phyloP scores from a whole-genome alignment of 2,797 vertebrate genomes.

The Pseudochromis fuscus region DNA sequence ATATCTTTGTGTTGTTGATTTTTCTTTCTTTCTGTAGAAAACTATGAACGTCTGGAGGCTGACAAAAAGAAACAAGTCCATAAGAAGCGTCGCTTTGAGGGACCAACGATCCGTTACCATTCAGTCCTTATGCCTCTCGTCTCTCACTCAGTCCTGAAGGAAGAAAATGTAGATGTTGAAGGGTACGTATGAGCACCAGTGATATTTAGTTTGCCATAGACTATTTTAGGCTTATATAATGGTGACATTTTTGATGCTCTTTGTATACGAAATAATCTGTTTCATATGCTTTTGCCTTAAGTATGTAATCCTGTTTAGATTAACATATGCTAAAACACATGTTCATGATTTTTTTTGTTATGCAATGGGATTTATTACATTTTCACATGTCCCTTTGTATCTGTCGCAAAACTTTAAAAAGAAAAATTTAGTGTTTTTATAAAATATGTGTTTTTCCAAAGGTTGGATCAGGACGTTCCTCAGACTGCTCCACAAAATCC shows the following conservation, averaged over 20 bases:
- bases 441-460: no score
- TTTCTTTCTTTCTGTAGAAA: slow-evolving; percentile 82
- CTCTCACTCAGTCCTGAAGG: slow-evolving; percentile 87
- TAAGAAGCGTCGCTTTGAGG: slow-evolving; percentile 92
- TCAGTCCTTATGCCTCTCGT: slow-evolving; percentile 93
- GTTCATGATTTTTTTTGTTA: neutral
- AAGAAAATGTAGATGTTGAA: slow-evolving; percentile 96
- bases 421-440: neutral
- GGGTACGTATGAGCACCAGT: slow-evolving; percentile 81
- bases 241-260: neutral
- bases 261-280: slow-evolving; percentile 6
- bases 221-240: neutral
- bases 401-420: no score
- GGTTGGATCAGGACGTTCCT: slow-evolving; percentile 90
- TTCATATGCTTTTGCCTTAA: neutral
- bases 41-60: slow-evolving; percentile 95
- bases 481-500: slow-evolving; percentile 64
- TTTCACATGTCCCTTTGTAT: no score
- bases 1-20: no score
- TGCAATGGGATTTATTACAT: slow-evolving; percentile 12
- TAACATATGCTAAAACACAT: neutral
- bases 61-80: slow-evolving; percentile 98
- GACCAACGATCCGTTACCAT: slow-evolving; percentile 93
- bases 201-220: neutral
- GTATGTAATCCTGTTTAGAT: slow-evolving; percentile 23